Percentiles rank a stretch among this genome's conserved stretches.
Evolutionary conservation across 2,888 invertebrate genomes (phyloP).

Genomic region (Stenodera caucasica): DNA sequence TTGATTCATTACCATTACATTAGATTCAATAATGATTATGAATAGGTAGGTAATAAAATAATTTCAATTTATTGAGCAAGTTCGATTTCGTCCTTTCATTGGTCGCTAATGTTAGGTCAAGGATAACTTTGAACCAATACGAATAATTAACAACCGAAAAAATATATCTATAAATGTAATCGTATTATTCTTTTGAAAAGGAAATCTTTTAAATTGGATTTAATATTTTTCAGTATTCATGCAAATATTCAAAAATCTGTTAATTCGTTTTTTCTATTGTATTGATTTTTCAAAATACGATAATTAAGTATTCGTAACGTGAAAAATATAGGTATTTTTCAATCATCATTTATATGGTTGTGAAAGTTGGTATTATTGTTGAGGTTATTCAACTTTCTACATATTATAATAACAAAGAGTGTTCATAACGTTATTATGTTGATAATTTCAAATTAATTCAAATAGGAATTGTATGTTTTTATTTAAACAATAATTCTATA

Average conservation of each 20-base stretch:
- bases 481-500: conserved; percentile 6
- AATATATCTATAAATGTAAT: too few species aligned
- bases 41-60: too few species aligned
- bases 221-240: too few species aligned
- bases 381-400: conserved; percentile 17
- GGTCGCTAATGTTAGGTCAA: too few species aligned
- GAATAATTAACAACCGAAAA: too few species aligned
- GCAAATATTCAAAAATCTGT: too few species aligned
- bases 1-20: too few species aligned
- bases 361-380: conserved; percentile 21
- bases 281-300: background rate
- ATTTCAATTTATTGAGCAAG: too few species aligned
- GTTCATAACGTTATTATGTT: conserved; percentile 22
- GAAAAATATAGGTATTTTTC: conserved; percentile 12
- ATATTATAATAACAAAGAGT: conserved; percentile 19
- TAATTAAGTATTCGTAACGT: conserved; percentile 7
- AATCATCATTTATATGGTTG: conserved; percentile 18
- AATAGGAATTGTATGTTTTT: background rate
- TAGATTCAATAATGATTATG: too few species aligned
- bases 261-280: background rate
- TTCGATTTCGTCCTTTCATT: too few species aligned
- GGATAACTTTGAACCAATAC: background rate
- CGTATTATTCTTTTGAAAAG: too few species aligned
- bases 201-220: too few species aligned
- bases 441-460: conserved; percentile 15